Conservation (phyloP, 2,113 vertebrate species). For the Tylochromis polylepis region DNA sequence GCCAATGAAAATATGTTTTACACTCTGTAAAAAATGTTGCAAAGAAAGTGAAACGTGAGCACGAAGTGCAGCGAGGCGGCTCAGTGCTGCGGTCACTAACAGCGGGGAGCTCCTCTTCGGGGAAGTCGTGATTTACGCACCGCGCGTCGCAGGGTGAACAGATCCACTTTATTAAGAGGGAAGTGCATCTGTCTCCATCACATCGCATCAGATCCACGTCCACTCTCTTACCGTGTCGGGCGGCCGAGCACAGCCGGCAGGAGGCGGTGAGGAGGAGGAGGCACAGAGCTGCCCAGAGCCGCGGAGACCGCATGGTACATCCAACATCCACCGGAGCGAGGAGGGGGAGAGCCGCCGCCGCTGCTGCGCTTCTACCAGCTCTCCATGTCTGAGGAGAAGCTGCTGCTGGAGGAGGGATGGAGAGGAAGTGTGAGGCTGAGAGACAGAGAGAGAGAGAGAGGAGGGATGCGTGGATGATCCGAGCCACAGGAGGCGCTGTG, state of each 20-base stretch:
- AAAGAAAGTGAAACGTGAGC: not conserved
- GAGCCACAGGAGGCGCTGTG: constrained; percentile 1
- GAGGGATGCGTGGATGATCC: not conserved
- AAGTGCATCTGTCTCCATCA: not conserved
- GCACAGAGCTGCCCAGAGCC: constrained; percentile 62
- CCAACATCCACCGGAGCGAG: constrained; percentile 28
- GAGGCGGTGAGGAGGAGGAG: constrained; percentile 68
- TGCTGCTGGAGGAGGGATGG: not conserved
- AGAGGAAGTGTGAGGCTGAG: not conserved
- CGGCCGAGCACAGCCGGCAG: constrained; percentile 59
- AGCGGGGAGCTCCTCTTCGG: not conserved
- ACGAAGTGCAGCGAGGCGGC: not conserved
- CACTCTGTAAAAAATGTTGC: not conserved
- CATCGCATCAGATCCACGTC: not conserved
- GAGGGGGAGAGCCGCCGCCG: not conserved
- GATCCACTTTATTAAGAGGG: not conserved
- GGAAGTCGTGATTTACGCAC: constrained; percentile 45
- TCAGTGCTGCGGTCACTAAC: not conserved
- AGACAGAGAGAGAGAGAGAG: not conserved
- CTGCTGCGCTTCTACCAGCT: constrained; percentile 30
- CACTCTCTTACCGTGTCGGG: constrained; percentile 70
- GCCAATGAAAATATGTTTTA: not conserved
- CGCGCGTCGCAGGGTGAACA: not conserved
- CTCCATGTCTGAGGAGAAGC: constrained; percentile 41
- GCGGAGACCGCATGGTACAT: constrained; percentile 65